Conservation (phyloP, 2,113 vertebrate genomes). For the Chrysochloris asiatica region DNA sequence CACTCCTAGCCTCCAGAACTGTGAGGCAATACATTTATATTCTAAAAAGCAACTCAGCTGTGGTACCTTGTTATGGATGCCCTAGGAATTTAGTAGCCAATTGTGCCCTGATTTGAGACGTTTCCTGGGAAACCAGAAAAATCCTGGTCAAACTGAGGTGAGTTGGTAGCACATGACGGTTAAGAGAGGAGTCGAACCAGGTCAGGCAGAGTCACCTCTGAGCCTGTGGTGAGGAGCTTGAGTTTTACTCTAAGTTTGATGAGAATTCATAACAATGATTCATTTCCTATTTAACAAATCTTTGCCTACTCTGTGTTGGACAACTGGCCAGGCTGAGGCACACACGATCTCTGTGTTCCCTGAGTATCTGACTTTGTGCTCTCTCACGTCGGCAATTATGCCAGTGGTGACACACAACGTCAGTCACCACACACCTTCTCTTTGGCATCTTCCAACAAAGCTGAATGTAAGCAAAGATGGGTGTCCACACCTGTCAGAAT, state of each 20-base stretch:
- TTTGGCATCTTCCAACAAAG: neutral
- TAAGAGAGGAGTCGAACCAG: fast-evolving
- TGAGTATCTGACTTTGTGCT: fast-evolving
- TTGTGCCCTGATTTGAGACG: neutral
- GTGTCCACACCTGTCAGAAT: fast-evolving
- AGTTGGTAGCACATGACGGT: neutral
- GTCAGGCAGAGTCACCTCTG: neutral
- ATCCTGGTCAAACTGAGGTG: neutral
- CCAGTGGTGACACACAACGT: neutral
- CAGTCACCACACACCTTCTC: fast-evolving
- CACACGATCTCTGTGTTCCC: fast-evolving
- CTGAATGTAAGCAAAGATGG: neutral
- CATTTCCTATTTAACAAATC: neutral
- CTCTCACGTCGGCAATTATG: neutral
- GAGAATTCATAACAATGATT: neutral
- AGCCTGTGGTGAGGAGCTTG: fast-evolving
- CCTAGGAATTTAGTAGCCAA: neutral
- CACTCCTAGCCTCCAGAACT: neutral
- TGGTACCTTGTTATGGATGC: neutral
- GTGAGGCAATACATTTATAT: neutral
- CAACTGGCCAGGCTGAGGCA: fast-evolving
- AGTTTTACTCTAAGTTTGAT: neutral
- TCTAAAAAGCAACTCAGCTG: neutral
- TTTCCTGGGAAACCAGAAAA: neutral
- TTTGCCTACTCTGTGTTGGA: neutral